Conservation (phyloP, 35 echinoderm and acorn worm genomes). For the Ptychodera flava region DNA sequence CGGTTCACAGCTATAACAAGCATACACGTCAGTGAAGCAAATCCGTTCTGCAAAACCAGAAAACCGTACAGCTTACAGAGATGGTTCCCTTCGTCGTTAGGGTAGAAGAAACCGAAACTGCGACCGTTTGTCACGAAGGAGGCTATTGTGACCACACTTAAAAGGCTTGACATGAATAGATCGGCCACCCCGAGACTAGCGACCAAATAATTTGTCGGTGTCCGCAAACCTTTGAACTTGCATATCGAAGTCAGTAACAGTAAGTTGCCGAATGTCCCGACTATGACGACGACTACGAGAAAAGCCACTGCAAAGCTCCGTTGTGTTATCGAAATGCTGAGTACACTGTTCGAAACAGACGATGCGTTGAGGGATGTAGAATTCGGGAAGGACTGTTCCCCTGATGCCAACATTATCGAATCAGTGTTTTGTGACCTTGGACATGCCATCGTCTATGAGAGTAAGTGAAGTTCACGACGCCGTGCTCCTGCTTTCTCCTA, state of each 20-base stretch:
- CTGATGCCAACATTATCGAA: too few relatives aligned
- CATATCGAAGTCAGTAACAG: conserved; percentile 12
- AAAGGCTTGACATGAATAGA: conserved; percentile 48
- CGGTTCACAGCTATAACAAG: too few relatives aligned
- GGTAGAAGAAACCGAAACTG: background rate
- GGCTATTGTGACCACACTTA: conserved; percentile 18
- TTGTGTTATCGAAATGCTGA: too few relatives aligned
- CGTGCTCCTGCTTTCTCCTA: too few relatives aligned
- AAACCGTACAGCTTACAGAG: conserved; percentile 21
- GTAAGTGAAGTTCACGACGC: too few relatives aligned
- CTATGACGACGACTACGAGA: background rate
- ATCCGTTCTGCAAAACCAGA: conserved; percentile 43
- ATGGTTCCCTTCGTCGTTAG: conserved; percentile 23
- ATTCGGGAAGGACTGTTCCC: too few relatives aligned
- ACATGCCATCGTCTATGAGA: too few relatives aligned
- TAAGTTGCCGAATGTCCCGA: conserved; percentile 17
- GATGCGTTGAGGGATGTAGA: too few relatives aligned
- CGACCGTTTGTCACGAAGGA: conserved; percentile 27
- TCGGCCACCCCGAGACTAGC: conserved; percentile 48
- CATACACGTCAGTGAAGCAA: conserved; percentile 51
- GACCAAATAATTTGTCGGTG: conserved; percentile 32
- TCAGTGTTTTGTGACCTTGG: too few relatives aligned
- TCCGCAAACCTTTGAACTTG: conserved; percentile 22
- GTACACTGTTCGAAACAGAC: too few relatives aligned
- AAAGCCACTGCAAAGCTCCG: conserved; percentile 1